phyloP scores from a whole-genome alignment of 2,113 vertebrate species.

The Sus scrofa region DNA sequence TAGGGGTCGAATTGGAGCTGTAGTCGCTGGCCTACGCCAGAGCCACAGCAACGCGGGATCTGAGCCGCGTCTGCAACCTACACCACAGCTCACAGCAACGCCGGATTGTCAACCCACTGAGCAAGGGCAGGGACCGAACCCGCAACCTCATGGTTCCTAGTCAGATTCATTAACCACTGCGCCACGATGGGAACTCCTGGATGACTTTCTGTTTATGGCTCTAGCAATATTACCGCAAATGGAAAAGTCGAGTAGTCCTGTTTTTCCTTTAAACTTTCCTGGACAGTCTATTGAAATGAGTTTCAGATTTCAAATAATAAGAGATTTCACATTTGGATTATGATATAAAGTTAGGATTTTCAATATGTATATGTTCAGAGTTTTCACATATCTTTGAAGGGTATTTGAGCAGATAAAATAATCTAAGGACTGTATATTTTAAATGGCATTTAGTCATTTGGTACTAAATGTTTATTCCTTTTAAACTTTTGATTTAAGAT shows the following conservation, averaged over 20 bases:
- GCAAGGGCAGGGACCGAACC: no score
- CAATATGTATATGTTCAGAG: neutral
- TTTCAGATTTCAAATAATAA: constrained; percentile 36
- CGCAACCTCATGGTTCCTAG: no score
- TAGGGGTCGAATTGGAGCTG: no score
- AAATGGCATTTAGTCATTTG: neutral
- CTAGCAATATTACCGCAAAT: neutral
- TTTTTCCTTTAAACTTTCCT: no score
- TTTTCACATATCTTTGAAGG: neutral
- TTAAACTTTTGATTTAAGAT: neutral
- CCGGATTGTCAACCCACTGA: no score
- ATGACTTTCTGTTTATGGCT: neutral
- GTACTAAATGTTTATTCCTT: neutral
- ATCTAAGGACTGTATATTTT: constrained; percentile 44
- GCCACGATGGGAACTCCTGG: no score
- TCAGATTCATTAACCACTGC: no score
- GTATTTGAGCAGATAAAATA: neutral
- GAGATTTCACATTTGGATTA: neutral
- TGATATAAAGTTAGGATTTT: neutral
- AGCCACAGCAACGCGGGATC: no score
- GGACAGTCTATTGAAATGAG: neutral
- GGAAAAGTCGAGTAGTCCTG: neutral
- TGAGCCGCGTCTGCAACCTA: no score
- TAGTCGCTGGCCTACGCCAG: no score
- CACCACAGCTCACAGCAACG: no score